These are phyloP conservation scores for Florisuga fusca DNA, from an alignment of 2,797 vertebrate genomes.

Conservation along the genomic window DNA sequence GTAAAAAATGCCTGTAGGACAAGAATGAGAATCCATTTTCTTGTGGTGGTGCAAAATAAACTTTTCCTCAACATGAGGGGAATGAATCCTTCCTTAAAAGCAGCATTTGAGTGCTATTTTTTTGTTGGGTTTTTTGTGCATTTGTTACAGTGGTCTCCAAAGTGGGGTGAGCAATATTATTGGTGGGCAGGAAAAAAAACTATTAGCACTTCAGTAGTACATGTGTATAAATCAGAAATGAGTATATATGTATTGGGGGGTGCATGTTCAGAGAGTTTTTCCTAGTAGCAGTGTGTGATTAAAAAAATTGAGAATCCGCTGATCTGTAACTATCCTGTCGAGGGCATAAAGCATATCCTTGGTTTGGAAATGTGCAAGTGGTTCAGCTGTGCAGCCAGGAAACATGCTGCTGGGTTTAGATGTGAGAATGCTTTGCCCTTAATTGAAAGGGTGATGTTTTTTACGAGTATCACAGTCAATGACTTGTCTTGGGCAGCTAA, in stretches of 20 bases:
- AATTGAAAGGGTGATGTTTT: constrained; percentile 78
- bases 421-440: constrained; percentile 75
- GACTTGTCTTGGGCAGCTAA: constrained; percentile 89
- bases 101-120: neutral
- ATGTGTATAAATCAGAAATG: neutral
- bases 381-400: constrained; percentile 37
- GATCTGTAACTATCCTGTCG: neutral
- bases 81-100: neutral
- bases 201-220: neutral
- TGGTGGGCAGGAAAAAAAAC: neutral
- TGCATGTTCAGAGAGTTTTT: neutral
- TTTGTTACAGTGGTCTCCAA: neutral
- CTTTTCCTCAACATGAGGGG: neutral
- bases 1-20: neutral
- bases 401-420: constrained; percentile 56
- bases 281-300: neutral
- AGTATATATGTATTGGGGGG: neutral
- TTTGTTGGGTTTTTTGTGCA: neutral
- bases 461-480: constrained; percentile 77
- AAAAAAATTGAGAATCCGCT: neutral
- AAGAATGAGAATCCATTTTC: neutral
- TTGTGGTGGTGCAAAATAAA: neutral
- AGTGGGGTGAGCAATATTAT: neutral
- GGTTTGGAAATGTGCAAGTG: neutral
- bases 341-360: neutral